A percentile compares a stretch with the other conserved stretches of the same genome.
Conservation (phyloP, 2,888 invertebrate genomes). For the Ochropleura plecta region DNA sequence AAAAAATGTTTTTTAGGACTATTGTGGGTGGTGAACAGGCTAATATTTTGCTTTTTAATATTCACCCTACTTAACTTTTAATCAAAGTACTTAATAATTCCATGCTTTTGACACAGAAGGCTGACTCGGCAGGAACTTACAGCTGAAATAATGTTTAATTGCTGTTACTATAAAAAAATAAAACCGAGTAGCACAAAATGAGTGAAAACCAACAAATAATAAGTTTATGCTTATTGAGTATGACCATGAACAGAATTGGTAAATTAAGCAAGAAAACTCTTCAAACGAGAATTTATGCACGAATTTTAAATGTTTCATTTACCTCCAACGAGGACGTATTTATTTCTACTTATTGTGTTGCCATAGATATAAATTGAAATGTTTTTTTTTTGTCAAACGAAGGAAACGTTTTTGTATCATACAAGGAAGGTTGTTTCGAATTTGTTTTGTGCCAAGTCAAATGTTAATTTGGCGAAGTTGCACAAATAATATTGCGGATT, state of each 20-base stretch:
- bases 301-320: conserved; percentile 24
- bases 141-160: background rate
- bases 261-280: conserved; percentile 48
- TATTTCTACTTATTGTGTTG: background rate
- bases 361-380: background rate
- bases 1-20: background rate
- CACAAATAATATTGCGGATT: background rate
- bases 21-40: too few species aligned
- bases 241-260: conserved; percentile 57
- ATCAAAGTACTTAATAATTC: background rate
- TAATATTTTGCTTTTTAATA: conserved; percentile 9
- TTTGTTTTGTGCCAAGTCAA: background rate
- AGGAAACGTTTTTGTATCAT: conserved; percentile 10
- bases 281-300: conserved; percentile 18
- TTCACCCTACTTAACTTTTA: background rate
- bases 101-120: background rate
- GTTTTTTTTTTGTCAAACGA: background rate
- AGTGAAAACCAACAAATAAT: conserved; percentile 31
- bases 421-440: conserved; percentile 17
- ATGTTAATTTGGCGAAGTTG: conserved; percentile 4
- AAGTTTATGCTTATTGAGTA: conserved; percentile 25
- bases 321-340: too few species aligned
- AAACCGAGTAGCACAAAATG: conserved; percentile 16
- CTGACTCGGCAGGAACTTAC: background rate
- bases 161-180: background rate